Percentiles rank a stretch among this genome's conserved stretches.
Conservation (phyloP, 2,113 vertebrate genomes). For the Xyrauchen texanus region DNA sequence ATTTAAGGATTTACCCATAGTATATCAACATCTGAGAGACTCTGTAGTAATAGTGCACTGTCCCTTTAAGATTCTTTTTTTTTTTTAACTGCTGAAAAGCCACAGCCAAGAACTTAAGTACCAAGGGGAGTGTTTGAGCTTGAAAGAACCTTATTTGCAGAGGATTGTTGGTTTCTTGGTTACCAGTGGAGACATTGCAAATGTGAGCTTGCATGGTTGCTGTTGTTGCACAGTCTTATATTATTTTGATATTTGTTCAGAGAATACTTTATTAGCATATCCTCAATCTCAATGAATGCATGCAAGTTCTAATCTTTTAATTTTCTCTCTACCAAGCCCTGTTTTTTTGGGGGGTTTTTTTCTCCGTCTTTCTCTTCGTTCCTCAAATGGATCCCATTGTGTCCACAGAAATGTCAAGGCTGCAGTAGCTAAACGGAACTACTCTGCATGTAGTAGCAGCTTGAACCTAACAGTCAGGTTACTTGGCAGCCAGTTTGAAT, state of each 20-base stretch:
- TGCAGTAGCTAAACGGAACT: neutral
- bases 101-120: constrained; percentile 37
- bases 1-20: neutral
- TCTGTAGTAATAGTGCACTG: neutral
- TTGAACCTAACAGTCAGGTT: neutral
- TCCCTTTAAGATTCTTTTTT: constrained; percentile 20
- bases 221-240: too few species aligned
- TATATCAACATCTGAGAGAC: neutral
- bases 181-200: neutral
- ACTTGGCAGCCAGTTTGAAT: constrained; percentile 4
- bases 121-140: constrained; percentile 32
- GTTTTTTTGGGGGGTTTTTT: neutral
- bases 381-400: neutral
- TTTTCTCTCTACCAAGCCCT: neutral
- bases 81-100: neutral
- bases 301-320: neutral
- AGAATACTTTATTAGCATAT: constrained; percentile 21
- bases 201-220: neutral
- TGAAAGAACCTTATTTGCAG: constrained; percentile 47
- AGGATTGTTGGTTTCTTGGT: constrained; percentile 47
- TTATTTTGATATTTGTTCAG: constrained; percentile 35
- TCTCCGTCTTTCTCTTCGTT: neutral
- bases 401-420: constrained; percentile 28
- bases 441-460: neutral
- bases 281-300: constrained; percentile 2